Percentiles rank a stretch among this genome's conserved stretches.
These are phyloP conservation scores for Cardiocondyla obscurior DNA, from an alignment of 1,140 invertebrate species.

Conservation along the genomic window DNA sequence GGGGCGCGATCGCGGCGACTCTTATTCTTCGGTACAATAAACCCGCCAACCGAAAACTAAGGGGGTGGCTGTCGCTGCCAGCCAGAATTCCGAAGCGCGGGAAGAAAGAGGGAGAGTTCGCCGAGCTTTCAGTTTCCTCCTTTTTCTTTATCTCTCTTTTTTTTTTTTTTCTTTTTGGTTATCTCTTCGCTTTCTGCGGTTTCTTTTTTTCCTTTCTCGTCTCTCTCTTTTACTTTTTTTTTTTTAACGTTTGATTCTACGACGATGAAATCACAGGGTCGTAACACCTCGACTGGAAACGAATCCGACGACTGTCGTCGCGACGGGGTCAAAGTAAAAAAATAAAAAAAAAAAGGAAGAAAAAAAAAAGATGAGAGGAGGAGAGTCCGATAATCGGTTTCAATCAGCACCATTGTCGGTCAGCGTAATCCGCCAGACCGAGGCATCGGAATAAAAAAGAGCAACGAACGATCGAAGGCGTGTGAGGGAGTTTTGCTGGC, in stretches of 20 bases:
- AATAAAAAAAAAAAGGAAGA: conserved; percentile 69
- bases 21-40: conserved; percentile 60
- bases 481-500: conserved; percentile 33
- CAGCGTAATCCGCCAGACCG: conserved; percentile 53
- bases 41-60: conserved; percentile 46
- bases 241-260: conserved; percentile 81
- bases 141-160: conserved; percentile 62
- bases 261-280: conserved; percentile 81
- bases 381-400: conserved; percentile 79
- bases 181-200: background rate
- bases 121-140: conserved; percentile 29
- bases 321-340: conserved; percentile 72
- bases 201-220: no score
- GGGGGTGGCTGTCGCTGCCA: conserved; percentile 61
- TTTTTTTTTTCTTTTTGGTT: conserved; percentile 42
- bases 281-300: conserved; percentile 78
- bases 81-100: background rate
- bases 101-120: background rate
- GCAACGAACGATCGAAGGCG: background rate
- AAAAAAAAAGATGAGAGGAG: conserved; percentile 63
- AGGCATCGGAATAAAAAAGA: conserved; percentile 47
- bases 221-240: conserved; percentile 10
- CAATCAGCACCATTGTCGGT: conserved; percentile 83
- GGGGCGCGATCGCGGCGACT: conserved; percentile 48
- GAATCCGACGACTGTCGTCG: conserved; percentile 77